Conservation (phyloP, 2,113 vertebrate species). For the Trochalopteron elliotii region DNA sequence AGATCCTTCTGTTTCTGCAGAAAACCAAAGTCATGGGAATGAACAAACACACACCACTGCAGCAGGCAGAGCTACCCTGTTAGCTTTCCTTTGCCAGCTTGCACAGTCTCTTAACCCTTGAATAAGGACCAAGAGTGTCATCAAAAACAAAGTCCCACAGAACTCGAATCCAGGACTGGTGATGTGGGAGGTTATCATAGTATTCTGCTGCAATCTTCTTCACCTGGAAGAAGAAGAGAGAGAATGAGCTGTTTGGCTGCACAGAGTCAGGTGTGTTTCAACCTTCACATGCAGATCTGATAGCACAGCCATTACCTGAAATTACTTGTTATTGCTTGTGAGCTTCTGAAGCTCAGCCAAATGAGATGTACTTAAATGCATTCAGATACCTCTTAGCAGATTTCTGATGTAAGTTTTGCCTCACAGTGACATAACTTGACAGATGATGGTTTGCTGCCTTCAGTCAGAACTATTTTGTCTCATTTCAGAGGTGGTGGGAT, state of each 20-base stretch:
- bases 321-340: slow-evolving; percentile 16
- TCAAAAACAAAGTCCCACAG: slow-evolving; percentile 96
- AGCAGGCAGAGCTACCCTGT: accelerated
- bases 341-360: slow-evolving; percentile 34
- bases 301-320: neutral
- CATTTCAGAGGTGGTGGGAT: neutral
- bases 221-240: slow-evolving; percentile 79
- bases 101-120: slow-evolving; percentile 89
- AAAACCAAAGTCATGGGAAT: neutral
- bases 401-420: neutral
- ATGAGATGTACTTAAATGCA: neutral
- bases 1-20: neutral
- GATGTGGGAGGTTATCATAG: slow-evolving; percentile 90
- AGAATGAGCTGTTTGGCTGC: neutral
- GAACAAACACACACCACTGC: neutral
- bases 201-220: slow-evolving; percentile 94
- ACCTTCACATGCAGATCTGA: neutral
- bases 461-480: neutral
- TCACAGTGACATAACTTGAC: neutral
- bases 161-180: slow-evolving; percentile 91
- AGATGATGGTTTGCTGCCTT: neutral
- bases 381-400: neutral
- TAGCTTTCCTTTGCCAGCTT: slow-evolving; percentile 74
- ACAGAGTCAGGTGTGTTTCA: neutral
- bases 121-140: slow-evolving; percentile 87